phyloP scores from a whole-genome alignment of 2,113 vertebrate species.

The Corvus cornix region DNA sequence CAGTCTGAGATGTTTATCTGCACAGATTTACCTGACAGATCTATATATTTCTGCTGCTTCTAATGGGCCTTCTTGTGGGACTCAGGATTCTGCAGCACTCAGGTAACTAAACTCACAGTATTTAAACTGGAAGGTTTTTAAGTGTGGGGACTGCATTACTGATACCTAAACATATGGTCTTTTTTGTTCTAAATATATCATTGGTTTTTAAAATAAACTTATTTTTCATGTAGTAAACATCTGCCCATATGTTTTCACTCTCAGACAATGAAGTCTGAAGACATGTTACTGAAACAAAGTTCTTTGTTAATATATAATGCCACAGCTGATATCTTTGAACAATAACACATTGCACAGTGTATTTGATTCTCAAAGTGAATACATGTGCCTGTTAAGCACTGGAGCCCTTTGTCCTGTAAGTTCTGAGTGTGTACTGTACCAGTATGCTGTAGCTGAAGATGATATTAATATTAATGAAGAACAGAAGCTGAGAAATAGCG shows the following conservation, averaged over 20 bases:
- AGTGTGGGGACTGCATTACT: background rate
- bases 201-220: background rate
- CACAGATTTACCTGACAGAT: background rate
- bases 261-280: background rate
- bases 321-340: background rate
- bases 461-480: constrained; percentile 76
- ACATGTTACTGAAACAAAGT: background rate
- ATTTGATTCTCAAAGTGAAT: background rate
- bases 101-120: background rate
- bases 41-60: background rate
- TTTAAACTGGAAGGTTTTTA: background rate
- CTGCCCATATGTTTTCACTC: background rate
- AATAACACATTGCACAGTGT: background rate
- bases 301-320: background rate
- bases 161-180: background rate
- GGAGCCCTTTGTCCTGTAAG: constrained; percentile 46
- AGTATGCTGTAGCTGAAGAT: constrained; percentile 41
- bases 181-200: background rate
- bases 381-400: background rate
- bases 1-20: background rate
- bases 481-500: constrained; percentile 67
- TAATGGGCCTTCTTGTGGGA: background rate
- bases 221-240: background rate
- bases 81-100: background rate
- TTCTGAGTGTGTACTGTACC: constrained; percentile 35